Base-by-base conservation (phyloP, 2,113 vertebrate genomes). In the Bos javanicus region DNA sequence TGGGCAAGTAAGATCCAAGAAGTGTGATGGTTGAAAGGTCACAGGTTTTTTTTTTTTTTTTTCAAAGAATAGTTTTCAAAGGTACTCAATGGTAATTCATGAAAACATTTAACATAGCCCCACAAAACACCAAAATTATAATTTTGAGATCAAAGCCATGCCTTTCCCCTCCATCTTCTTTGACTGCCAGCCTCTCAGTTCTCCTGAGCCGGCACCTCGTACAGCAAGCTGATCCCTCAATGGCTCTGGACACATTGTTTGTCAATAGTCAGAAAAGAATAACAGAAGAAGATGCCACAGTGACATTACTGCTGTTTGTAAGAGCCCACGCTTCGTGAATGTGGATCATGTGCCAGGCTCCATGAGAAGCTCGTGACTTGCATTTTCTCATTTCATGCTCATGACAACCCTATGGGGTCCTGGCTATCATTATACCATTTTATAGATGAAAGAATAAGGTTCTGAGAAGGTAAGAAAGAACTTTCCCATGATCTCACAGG, bases 381-480 rank as follows among this genome's bases (percentile, higher is more conserved):
- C 33, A 30, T 84, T 84, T 92, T 90, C 46, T 64, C 25, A 43
- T 59, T 26, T 43, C 17, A 17, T 88, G n/a, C 59, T 96, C 21
- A 9, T 81, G 76, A 93, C 33, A 56, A 15, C 13, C 33, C 26
- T 60, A 4, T 16, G 46, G n/a, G n/a, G 17, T 59, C 84, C 71
- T 88, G 57, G 74, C 10, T 90, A 15, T 78, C 23, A 12, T 9
- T 76, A 59, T n/a, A 30, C 64, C 28, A 36, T 50, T 87, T 97
- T 71, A 76, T 6, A 82, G 17, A 54, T 80, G 43, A 91, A 23
- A 88, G 8, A 86, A 57, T 60, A n/a, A 30, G 19, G 9, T 93
- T 94, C 62, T 62, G 67, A 92, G 48, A 84, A 26, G 25, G 59
- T 91, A 33, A 67, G 54, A 54, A 81, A 76, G 10, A 78, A 71